A percentile compares a stretch with the other conserved stretches of the same genome.
Evolutionary conservation across 2,797 vertebrate genomes (phyloP).

Genomic region (Thripadectes ignobilis): DNA sequence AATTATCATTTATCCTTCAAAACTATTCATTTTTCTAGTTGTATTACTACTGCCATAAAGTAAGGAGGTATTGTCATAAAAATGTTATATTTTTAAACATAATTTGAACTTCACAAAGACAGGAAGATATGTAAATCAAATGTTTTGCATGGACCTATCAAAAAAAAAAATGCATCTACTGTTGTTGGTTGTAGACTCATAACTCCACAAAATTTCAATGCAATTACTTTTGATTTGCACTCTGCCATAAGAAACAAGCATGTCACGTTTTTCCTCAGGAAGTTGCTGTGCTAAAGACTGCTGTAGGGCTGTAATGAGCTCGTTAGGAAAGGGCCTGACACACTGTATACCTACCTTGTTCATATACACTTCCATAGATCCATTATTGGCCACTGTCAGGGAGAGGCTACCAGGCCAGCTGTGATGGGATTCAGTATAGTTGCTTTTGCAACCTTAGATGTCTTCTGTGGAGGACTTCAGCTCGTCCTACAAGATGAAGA

Average conservation of each 20-base stretch:
- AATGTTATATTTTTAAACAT: not conserved
- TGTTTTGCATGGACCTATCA: not conserved
- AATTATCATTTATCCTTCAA: not conserved
- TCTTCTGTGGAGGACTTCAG: not conserved
- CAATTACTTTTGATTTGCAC: slow-evolving; percentile 29
- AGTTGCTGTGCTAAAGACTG: not conserved
- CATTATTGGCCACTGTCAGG: not conserved
- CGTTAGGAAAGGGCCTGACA: not conserved
- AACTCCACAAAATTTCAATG: slow-evolving; percentile 29
- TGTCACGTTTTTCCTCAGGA: not conserved
- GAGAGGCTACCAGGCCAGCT: not conserved
- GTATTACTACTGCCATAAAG: not conserved
- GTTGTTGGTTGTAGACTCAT: not conserved
- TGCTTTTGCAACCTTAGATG: not conserved
- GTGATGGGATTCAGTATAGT: not conserved
- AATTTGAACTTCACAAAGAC: not conserved
- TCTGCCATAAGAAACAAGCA: not conserved
- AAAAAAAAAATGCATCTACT: not conserved
- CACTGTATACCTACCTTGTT: not conserved
- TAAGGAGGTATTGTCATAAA: not conserved
- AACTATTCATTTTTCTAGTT: not conserved
- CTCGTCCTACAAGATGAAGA: not conserved
- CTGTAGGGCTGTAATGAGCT: not conserved
- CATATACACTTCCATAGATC: not conserved
- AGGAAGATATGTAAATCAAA: not conserved